Base-by-base conservation (phyloP, 1,140 invertebrate species). In the Drosophila rhopaloa region DNA sequence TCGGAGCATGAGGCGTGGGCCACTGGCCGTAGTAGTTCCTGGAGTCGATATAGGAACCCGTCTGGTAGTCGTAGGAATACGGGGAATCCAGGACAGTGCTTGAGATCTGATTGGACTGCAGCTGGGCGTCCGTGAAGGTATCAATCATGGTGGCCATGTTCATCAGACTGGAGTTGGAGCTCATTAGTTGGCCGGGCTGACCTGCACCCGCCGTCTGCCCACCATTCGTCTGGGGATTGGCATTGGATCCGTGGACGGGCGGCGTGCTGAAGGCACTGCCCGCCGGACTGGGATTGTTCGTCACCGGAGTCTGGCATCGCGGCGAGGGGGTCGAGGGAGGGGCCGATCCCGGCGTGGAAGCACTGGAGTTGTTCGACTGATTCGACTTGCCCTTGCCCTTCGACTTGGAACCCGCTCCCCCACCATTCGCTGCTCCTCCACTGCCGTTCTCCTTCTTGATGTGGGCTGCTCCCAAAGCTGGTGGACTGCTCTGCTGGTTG, bases 21-120 rank as follows among this genome's bases (percentile, higher is more conserved):
- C 91, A 92, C 46, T 92, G 91, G 53, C 91, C 90, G 44, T 92
- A 92, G 41, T 92, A 92, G 73, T 92, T 92, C 47, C 92, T 78
- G 7, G 91, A 92, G 43, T 92, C 92, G 38, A 92, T 92, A 27
- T 92, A 92, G 41, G 90, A 91, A 55, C 91, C 92, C 70, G 94
- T 94, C 76, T 94, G 94, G 81, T 95, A 95, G 41, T 94, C 94
- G 55, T 95, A 95, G n/a, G 94, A 94, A 79, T 95, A 94, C 38
- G 96, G 96, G 70, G 96, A 96, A 88, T 97, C 96, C 63, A 96
- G 90, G 4, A 96, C 96, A 1, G 96, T 97, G 54, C 96, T 96
- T 41, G 96, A 96, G 53, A 97, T 96, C 93, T 97, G 95, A 85
- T 96, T 96, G 81, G 96, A 96, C 92, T 97, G 96, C 8, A 97